Base-by-base conservation (phyloP, 2,797 vertebrate genomes). In the Perodicticus potto region DNA sequence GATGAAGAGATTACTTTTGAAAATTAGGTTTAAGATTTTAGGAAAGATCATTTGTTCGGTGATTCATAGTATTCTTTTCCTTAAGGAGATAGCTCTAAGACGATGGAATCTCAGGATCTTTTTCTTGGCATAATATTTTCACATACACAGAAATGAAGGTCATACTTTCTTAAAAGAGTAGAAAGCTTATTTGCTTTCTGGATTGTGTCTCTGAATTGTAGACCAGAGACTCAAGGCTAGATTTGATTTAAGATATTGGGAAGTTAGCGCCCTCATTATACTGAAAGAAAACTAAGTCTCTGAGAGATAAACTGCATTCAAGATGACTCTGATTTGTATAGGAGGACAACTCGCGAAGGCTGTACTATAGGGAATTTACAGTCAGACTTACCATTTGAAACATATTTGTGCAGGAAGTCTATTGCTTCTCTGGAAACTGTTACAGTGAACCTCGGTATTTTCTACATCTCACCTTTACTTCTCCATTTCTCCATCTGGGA, bases 1-100 rank as follows among this genome's bases (percentile, higher is more conserved):
- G 11, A 40, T 78, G 43, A 90, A 40, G 5, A 70, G 88, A 70
- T 83, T 49, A 81, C 34, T 49, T 86, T 65, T 63, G 20, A 83
- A 43, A 91, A 92, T 86, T 69, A 78, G 25, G 37, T 82, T 95
- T 16, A 78, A 86, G 43, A 29, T 81, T 77, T 85, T 4, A 27
- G 19, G 61, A 63, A 87, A 81, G 57, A 49, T 49, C 6, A 34
- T 74, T 20, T 57, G 16, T 65, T 73, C 77, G 7, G n/a, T 49
- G 53, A 90, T 85, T 81, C 17, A 43, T 61, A 23, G 19, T 72
- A 77, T 81, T 63, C 20, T 7, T 4, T 73, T 61, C 37, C 40
- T 89, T 89, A 81, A 61, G 19, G 23, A 59, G 16, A 59, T 17
- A 76, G 6, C 14, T 70, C 34, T 83, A 69, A 29, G 34, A 85